Evolutionary conservation across 2,113 vertebrate species (phyloP).

Genomic region (Gymnobelideus leadbeateri): DNA sequence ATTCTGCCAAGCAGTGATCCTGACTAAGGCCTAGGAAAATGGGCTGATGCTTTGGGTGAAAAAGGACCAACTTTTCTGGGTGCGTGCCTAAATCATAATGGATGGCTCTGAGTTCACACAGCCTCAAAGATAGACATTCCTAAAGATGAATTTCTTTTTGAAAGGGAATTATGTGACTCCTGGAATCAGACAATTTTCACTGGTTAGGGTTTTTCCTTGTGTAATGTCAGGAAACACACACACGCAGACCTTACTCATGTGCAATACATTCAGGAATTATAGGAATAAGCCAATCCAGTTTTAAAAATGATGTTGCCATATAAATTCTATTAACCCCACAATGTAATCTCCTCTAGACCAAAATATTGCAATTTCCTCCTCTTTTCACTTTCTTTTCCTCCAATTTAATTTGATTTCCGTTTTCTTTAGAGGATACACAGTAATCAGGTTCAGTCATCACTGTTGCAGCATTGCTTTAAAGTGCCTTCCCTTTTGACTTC

Average conservation of each 20-base stretch:
- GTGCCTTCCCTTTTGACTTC: constrained; percentile 65
- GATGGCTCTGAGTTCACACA: constrained; percentile 20
- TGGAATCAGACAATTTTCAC: constrained; percentile 77
- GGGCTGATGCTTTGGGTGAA: constrained; percentile 29
- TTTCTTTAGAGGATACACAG: constrained; percentile 77
- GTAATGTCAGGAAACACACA: constrained; percentile 72
- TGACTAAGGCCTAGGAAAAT: not conserved
- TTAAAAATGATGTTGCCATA: constrained; percentile 78
- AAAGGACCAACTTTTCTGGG: constrained; percentile 64
- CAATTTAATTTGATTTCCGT: constrained; percentile 80
- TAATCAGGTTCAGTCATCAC: constrained; percentile 78
- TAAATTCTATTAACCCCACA: constrained; percentile 78
- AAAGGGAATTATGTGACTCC: constrained; percentile 74
- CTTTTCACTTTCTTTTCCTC: constrained; percentile 82
- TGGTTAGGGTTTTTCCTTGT: constrained; percentile 63
- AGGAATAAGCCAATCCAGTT: constrained; percentile 68
- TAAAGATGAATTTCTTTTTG: constrained; percentile 61
- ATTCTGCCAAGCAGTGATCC: constrained; percentile 15
- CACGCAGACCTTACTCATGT: constrained; percentile 55
- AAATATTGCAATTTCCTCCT: constrained; percentile 84
- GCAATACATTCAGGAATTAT: constrained; percentile 66
- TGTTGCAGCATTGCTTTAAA: constrained; percentile 67
- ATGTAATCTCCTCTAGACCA: constrained; percentile 77
- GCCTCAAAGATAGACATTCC: constrained; percentile 59
- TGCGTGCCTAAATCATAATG: constrained; percentile 35